These are phyloP conservation scores for Glaucomys volans DNA, from an alignment of 2,113 vertebrate genomes.

Conservation along the genomic window DNA sequence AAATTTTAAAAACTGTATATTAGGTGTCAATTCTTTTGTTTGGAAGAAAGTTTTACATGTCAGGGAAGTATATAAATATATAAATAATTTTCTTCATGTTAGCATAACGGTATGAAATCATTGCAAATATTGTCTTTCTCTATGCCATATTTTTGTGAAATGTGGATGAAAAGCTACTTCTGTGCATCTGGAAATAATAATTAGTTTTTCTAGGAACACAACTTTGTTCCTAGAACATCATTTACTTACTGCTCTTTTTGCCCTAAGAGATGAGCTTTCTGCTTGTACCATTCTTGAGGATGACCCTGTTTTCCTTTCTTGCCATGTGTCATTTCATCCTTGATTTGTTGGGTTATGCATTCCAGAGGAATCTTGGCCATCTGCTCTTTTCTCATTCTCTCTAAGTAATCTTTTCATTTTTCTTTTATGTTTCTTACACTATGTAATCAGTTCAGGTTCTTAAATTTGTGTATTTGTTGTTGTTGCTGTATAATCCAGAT, in stretches of 20 bases:
- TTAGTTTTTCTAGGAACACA: slow-evolving; percentile 49
- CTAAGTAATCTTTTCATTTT: slow-evolving; percentile 54
- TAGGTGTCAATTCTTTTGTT: slow-evolving; percentile 23
- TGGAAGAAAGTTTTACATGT: slow-evolving; percentile 24
- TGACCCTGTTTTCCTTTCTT: slow-evolving; percentile 15
- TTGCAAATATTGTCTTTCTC: slow-evolving; percentile 35
- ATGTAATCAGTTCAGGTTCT: slow-evolving; percentile 1
- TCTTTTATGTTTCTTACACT: background rate
- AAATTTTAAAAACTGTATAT: background rate
- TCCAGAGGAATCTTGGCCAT: slow-evolving; percentile 6
- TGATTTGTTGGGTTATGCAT: slow-evolving; percentile 32
- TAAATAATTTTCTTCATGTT: slow-evolving; percentile 39
- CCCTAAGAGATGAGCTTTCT: slow-evolving; percentile 21
- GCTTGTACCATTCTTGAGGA: background rate
- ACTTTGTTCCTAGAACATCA: slow-evolving; percentile 21
- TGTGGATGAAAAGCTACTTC: slow-evolving; percentile 25
- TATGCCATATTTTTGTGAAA: slow-evolving; percentile 41
- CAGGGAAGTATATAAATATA: background rate
- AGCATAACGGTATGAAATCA: background rate
- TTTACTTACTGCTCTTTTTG: slow-evolving; percentile 21
- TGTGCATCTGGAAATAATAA: slow-evolving; percentile 36
- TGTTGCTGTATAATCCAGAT: slow-evolving; percentile 30
- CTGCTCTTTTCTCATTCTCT: slow-evolving; percentile 48
- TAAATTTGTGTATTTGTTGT: slow-evolving; percentile 2
- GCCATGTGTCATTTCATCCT: slow-evolving; percentile 34